Conservation (phyloP, 1,140 invertebrate genomes). For the Platyscapa corneri region DNA sequence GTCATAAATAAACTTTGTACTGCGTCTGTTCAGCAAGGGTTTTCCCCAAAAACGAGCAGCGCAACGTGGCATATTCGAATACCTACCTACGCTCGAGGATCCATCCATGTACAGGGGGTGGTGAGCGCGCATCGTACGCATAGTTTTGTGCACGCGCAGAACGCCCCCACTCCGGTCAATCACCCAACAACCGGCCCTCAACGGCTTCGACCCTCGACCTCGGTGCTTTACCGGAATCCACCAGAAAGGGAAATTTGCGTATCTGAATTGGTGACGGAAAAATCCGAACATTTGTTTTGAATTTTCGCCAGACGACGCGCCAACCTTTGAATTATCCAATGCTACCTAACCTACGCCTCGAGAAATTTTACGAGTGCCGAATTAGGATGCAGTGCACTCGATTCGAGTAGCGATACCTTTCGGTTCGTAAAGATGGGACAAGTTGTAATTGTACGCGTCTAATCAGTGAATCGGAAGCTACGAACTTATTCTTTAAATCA, state of each 20-base stretch:
- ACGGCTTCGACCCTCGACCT: background rate
- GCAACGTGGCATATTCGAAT: background rate
- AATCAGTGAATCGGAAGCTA: too few species aligned
- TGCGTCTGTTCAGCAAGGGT: constrained; percentile 20
- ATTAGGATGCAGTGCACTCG: background rate
- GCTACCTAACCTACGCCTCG: background rate
- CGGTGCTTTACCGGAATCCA: background rate
- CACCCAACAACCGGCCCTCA: background rate
- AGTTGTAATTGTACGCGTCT: too few species aligned
- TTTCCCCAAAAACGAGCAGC: constrained; percentile 28
- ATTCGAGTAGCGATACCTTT: background rate
- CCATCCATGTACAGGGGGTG: too few species aligned
- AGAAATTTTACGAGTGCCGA: background rate
- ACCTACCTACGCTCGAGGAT: constrained; percentile 41
- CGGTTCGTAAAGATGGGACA: background rate
- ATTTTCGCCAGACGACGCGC: background rate
- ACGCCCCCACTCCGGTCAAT: background rate
- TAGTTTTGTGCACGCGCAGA: background rate
- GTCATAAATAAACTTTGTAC: constrained; percentile 53
- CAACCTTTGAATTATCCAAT: background rate
- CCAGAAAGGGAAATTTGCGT: constrained; percentile 34
- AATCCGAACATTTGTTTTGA: constrained; percentile 26
- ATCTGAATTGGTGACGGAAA: constrained; percentile 23
- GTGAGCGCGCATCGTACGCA: background rate
- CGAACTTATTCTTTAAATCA: too few species aligned